Evolutionary conservation across 1,140 invertebrate species (phyloP).

Genomic region (Chironomus striatipennis): DNA sequence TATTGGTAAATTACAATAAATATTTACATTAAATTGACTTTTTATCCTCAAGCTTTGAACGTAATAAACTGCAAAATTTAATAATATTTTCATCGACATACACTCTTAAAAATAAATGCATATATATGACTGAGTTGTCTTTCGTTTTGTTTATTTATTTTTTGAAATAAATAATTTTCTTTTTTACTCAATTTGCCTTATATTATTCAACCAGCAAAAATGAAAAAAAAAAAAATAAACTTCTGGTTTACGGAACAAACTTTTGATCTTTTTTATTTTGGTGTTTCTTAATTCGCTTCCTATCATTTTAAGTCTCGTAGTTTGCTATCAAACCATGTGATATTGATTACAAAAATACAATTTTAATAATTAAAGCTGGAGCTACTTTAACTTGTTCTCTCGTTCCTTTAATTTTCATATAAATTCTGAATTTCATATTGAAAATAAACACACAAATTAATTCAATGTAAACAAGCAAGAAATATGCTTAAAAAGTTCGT

Average conservation of each 20-base stretch:
- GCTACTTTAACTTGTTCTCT: too few relatives aligned
- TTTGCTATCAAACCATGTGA: background rate
- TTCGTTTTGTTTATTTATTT: background rate
- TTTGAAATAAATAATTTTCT: background rate
- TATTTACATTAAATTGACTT: conserved; percentile 15
- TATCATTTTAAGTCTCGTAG: background rate
- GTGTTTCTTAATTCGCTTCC: background rate
- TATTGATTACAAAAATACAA: conserved; percentile 4
- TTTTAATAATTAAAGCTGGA: background rate
- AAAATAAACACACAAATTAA: too few relatives aligned
- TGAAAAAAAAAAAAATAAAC: background rate
- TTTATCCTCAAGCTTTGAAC: background rate
- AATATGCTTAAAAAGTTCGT: too few relatives aligned
- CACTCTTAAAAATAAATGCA: too few relatives aligned
- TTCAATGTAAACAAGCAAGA: too few relatives aligned
- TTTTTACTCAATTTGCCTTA: background rate
- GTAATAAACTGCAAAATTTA: background rate
- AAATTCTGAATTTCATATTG: too few relatives aligned
- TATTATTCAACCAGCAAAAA: too few relatives aligned
- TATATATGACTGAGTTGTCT: background rate
- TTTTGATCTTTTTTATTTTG: conserved; percentile 14
- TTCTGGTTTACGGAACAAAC: conserved; percentile 12
- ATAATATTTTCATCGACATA: background rate
- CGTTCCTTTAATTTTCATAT: background rate
- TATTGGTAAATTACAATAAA: background rate